Base-by-base conservation (phyloP, 1,140 invertebrate species). In the Drosophila gunungcola region DNA sequence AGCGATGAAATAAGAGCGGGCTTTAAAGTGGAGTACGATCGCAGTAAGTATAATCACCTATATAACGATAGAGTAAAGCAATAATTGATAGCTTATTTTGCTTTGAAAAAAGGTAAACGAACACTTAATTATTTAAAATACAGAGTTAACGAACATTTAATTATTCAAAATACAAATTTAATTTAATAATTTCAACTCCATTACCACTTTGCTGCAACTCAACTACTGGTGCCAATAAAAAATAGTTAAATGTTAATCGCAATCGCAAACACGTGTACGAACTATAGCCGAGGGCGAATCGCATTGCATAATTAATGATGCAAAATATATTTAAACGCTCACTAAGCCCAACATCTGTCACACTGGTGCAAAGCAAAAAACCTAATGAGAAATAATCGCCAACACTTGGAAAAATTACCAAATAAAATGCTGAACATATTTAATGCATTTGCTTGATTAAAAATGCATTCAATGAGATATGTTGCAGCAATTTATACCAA, bases 11-110 rank as follows among this genome's bases (percentile, higher is more conserved):
- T 95, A 64, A 92, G 94, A 77, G 92, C 94, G 0, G 94, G 94
- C 7, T 95, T 95, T 65, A 94, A 94, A 83, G 94, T 95, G 53
- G 94, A 95, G 80, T 94, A 94, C 73, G 94, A 94, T 92, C 92
- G 93, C 75, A 94, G 93, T 94, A 91, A 93, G 93, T 92, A 0
- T 2, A 41, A 32, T 32, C 0, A 6, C 6, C 5, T 1, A 21
- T 21, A 21, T 21, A 21, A 21, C 1, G 16, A 21, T 21, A 21
- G 1, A 21, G 16, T 0, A 21, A 1, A 21, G 16, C 16, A 21
- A 21, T 21, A 21, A 21, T 21, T 21, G 16, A 21, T 21, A 21
- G 16, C 16, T 21, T 21, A 21, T 21, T 21, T 21, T 21, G 16
- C 16, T 32, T 3, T 16, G 16, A 13, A 16, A 43, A 3, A 16